A percentile compares a stretch with the other conserved stretches of the same genome.
Conservation (phyloP, 92 coral and sea anemone genomes). For the Phenganax marumi region DNA sequence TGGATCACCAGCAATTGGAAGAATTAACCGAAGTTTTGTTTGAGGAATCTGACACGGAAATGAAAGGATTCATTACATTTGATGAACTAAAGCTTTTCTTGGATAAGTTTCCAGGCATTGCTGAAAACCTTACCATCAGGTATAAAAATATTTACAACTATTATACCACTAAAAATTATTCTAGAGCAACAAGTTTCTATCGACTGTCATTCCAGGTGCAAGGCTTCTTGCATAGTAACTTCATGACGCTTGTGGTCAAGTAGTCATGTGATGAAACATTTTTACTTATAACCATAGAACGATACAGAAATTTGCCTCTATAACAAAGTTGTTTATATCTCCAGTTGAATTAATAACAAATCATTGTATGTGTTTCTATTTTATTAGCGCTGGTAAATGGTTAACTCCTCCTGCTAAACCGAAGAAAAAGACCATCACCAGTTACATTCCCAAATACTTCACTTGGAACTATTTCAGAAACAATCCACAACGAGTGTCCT, state of each 20-base stretch:
- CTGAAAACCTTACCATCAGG: constrained; percentile 34
- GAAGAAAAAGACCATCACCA: constrained; percentile 31
- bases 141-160: neutral
- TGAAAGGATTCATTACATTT: constrained; percentile 24
- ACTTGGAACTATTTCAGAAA: constrained; percentile 31
- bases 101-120: constrained; percentile 37
- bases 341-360: neutral
- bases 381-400: constrained; percentile 38
- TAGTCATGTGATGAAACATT: neutral
- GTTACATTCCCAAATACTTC: constrained; percentile 30
- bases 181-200: no score
- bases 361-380: neutral
- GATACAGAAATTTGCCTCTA: no score
- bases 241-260: no score
- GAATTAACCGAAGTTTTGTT: constrained; percentile 31
- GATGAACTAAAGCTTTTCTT: constrained; percentile 25
- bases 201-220: no score
- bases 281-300: neutral
- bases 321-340: neutral
- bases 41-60: constrained; percentile 32
- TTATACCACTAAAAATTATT: no score
- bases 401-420: constrained; percentile 23
- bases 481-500: constrained; percentile 29
- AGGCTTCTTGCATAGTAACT: no score
- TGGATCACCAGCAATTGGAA: constrained; percentile 36